Base-by-base conservation (phyloP, 2,113 vertebrate genomes). In the Holacanthus passer region DNA sequence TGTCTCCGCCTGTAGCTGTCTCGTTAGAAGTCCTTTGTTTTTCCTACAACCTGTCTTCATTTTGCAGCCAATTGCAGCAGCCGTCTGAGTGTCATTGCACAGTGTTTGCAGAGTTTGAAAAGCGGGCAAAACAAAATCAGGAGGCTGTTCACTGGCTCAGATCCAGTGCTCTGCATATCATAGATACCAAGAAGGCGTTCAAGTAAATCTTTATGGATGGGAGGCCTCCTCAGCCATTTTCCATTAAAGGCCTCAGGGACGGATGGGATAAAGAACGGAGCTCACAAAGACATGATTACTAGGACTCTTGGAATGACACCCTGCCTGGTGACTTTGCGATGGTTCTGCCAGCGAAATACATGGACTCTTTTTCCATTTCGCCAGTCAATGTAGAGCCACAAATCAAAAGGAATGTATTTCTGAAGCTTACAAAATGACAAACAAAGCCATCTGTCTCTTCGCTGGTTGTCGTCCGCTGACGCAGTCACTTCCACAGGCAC, bases 211-310 rank as follows among this genome's bases (percentile, higher is more conserved):
- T 87, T 66, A 78, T 72, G 85, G 62, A 79, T 63, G 64, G 32
- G 62, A 45, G 37, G 45, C 24, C 45, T 81, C 55, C 79, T 63
- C 60, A 75, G 80, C 81, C 72, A 64, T 92, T 93, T 93, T 89
- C 89, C 86, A 89, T 92, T 81, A 84, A 62, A 83, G 72, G 63
- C 87, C 78, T 89, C 48, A 19, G 89, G 89, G 87, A 89, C 20
- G 63, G 75, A 87, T 78, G 82, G 87, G 88, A 88, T 91, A 82
- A 91, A 77, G 80, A 88, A 85, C 58, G 55, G 59, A 62, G 41
- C 82, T 79, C 68, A 85, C 89, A 89, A 87, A 91, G 87, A 89
- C 86, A 68, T 88, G 90, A 94, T 94, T 94, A 93, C 80, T 83
- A 75, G 88, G 92, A 93, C 88, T 75, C 89, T 92, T 90, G 90